These are phyloP conservation scores for Drosophila tropicalis DNA, from an alignment of 1,140 invertebrate species.

Conservation along the genomic window DNA sequence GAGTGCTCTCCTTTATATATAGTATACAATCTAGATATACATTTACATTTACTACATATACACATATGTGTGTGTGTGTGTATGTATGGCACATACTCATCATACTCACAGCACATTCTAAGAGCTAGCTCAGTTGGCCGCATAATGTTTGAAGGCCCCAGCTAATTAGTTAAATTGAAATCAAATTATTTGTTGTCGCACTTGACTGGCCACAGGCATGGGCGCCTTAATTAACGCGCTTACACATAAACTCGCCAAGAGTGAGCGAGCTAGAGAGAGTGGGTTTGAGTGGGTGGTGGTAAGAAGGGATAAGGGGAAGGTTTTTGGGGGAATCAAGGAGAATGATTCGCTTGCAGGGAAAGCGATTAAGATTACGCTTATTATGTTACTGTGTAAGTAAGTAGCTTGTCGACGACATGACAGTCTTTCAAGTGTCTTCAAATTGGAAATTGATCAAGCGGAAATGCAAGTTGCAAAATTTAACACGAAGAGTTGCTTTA, in stretches of 20 bases:
- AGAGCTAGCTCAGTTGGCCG: constrained; percentile 36
- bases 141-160: constrained; percentile 70
- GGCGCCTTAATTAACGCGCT: constrained; percentile 80
- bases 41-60: background rate
- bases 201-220: constrained; percentile 79
- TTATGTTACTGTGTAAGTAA: constrained; percentile 36
- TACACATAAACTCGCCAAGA: constrained; percentile 27
- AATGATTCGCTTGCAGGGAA: constrained; percentile 30
- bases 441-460: background rate
- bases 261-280: background rate
- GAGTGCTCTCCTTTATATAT: constrained; percentile 43
- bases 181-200: constrained; percentile 83
- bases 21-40: constrained; percentile 4
- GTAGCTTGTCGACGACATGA: background rate
- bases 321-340: background rate
- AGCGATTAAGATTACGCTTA: constrained; percentile 49
- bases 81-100: background rate
- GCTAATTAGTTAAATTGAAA: constrained; percentile 83
- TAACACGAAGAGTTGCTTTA: background rate
- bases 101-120: constrained; percentile 5
- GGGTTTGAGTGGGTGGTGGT: background rate
- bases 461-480: background rate
- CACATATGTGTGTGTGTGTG: background rate
- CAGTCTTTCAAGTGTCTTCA: background rate
- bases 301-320: background rate